A percentile compares a stretch with the other conserved stretches of the same genome.
Evolutionary conservation across 1,140 invertebrate genomes (phyloP).

Genomic region (Hyles euphorbiae): DNA sequence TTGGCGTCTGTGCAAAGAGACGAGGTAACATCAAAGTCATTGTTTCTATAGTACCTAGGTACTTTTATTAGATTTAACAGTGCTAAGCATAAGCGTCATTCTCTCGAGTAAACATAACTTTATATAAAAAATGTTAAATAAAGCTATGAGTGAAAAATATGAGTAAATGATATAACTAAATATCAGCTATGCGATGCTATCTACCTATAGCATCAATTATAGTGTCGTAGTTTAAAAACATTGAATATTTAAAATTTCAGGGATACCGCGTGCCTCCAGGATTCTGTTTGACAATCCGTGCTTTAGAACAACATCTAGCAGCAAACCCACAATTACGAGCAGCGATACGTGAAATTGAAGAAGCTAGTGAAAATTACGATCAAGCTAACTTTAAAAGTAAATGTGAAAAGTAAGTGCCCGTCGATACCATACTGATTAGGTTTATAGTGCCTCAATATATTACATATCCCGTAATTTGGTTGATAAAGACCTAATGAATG

Average conservation of each 20-base stretch:
- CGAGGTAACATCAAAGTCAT: slow-evolving; percentile 43
- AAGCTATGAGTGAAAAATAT: slow-evolving; percentile 2
- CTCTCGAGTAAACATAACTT: neutral
- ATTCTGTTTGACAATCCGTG: slow-evolving; percentile 78
- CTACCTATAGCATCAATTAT: no score
- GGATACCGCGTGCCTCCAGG: slow-evolving; percentile 75
- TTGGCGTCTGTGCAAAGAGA: slow-evolving; percentile 71
- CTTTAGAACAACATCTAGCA: slow-evolving; percentile 75
- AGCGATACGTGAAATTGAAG: slow-evolving; percentile 54
- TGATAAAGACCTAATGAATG: no score
- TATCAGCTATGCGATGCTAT: no score
- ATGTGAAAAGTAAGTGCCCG: slow-evolving; percentile 43
- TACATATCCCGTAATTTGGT: no score
- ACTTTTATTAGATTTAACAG: no score
- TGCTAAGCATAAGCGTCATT: no score
- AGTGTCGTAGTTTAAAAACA: no score
- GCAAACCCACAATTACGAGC: slow-evolving; percentile 49
- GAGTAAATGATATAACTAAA: neutral
- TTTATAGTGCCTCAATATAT: no score
- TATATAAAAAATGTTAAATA: neutral
- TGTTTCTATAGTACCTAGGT: no score
- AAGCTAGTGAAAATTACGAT: slow-evolving; percentile 50
- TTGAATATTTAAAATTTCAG: slow-evolving; percentile 19
- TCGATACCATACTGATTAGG: no score
- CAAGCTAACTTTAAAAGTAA: slow-evolving; percentile 54